Conservation (phyloP, 2,113 vertebrate species). For the Polypterus senegalus region DNA sequence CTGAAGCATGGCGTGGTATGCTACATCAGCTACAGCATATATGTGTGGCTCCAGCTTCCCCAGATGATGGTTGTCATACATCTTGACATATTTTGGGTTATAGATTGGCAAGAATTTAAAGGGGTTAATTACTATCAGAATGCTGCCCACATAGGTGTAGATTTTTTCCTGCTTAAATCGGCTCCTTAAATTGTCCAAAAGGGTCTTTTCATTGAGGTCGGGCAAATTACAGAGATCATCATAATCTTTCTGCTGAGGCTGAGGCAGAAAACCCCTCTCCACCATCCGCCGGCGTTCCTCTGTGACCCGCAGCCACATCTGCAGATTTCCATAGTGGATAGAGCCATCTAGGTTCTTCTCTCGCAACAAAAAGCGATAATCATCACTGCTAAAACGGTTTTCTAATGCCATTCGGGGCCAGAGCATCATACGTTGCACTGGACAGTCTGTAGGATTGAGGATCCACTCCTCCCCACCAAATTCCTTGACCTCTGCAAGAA, state of each 20-base stretch:
- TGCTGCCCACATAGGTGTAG: conserved; percentile 93
- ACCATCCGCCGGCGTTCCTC: conserved; percentile 84
- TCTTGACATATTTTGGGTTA: conserved; percentile 97
- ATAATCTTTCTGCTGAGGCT: conserved; percentile 75
- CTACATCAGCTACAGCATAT: conserved; percentile 91
- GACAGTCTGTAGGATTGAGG: conserved; percentile 89
- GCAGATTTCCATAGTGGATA: conserved; percentile 89
- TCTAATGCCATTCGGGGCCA: conserved; percentile 92
- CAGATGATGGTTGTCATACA: conserved; percentile 94
- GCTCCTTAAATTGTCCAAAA: conserved; percentile 86
- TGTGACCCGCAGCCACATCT: conserved; percentile 87
- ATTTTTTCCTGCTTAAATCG: conserved; percentile 95
- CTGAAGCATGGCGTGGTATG: conserved; percentile 93
- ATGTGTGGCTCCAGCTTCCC: conserved; percentile 92
- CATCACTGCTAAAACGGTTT: conserved; percentile 77
- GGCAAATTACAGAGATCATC: conserved; percentile 83
- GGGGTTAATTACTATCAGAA: conserved; percentile 94
- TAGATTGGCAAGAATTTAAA: conserved; percentile 98
- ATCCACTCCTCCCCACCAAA: conserved; percentile 98
- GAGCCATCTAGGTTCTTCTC: conserved; percentile 95
- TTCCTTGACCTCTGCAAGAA: conserved; percentile 92
- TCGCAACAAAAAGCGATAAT: conserved; percentile 87
- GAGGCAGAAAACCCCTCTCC: conserved; percentile 84
- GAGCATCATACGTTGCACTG: conserved; percentile 94
- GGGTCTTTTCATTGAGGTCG: conserved; percentile 83